Percentiles rank a stretch among this genome's conserved stretches.
Evolutionary conservation across 2,888 invertebrate species (phyloP).

Genomic region (Noctuana brunneofusca): DNA sequence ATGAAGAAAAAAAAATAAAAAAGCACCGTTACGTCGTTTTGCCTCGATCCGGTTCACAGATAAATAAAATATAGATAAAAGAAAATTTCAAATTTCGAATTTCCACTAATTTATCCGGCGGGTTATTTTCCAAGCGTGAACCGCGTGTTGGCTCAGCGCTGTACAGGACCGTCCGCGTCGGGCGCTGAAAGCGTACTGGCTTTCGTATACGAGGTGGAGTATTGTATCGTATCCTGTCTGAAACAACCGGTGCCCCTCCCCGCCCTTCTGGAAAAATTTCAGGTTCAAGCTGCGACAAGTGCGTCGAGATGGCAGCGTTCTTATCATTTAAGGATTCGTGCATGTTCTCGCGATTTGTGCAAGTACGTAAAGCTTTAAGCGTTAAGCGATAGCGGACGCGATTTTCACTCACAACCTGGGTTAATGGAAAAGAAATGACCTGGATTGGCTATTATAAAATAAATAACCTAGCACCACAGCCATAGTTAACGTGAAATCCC

Average conservation of each 20-base stretch:
- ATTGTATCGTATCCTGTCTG: slow-evolving; percentile 7
- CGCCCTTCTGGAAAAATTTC: slow-evolving; percentile 13
- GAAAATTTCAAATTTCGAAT: slow-evolving; percentile 1
- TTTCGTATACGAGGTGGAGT: slow-evolving; percentile 3
- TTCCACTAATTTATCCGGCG: slow-evolving; percentile 10
- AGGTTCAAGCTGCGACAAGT: slow-evolving; percentile 23
- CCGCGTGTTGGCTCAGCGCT: neutral
- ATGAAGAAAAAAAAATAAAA: slow-evolving; percentile 5
- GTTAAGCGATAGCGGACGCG: neutral
- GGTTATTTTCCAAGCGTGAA: slow-evolving; percentile 24
- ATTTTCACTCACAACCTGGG: neutral
- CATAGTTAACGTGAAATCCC: neutral
- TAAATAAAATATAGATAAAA: neutral
- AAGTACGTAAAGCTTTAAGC: neutral
- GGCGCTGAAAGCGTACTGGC: slow-evolving; percentile 14
- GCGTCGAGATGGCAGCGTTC: neutral
- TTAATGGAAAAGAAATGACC: neutral
- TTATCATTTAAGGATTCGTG: neutral
- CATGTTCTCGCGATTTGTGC: neutral
- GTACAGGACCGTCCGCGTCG: slow-evolving; percentile 14
- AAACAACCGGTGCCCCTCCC: neutral
- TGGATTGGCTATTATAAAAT: neutral
- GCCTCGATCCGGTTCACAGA: neutral
- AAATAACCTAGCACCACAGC: neutral
- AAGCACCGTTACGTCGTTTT: slow-evolving; percentile 12